phyloP scores from a whole-genome alignment of 2,113 vertebrate species.

The Hypomesus transpacificus region DNA sequence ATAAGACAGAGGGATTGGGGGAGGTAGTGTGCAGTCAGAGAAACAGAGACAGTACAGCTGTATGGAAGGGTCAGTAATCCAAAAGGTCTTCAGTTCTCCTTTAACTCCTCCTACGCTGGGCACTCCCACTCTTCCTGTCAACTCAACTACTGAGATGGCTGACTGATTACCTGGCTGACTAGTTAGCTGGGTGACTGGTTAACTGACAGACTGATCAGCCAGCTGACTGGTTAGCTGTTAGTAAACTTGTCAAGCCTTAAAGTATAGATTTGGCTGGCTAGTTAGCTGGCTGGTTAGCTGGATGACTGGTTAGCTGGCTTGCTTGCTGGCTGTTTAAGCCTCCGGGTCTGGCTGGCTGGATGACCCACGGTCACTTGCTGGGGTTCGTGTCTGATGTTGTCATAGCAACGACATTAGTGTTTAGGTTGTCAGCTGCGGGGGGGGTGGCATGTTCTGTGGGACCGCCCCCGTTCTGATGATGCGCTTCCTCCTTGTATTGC shows the following conservation, averaged over 20 bases:
- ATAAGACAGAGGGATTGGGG: too few relatives aligned
- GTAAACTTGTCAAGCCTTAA: not conserved
- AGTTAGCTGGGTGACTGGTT: not conserved
- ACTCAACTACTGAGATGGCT: not conserved
- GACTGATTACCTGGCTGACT: not conserved
- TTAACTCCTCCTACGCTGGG: too few relatives aligned
- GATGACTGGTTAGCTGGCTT: too few relatives aligned
- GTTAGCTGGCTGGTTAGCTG: too few relatives aligned
- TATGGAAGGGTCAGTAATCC: too few relatives aligned
- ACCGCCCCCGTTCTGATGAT: constrained; percentile 74
- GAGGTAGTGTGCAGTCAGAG: too few relatives aligned
- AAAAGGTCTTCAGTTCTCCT: too few relatives aligned
- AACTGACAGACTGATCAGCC: not conserved
- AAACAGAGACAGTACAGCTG: too few relatives aligned
- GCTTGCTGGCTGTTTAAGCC: too few relatives aligned
- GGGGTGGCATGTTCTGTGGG: constrained; percentile 62
- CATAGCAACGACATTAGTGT: not conserved
- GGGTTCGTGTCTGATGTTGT: constrained; percentile 28
- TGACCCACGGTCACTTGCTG: constrained; percentile 59
- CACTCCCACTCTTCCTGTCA: too few relatives aligned
- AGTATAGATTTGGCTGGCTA: too few relatives aligned
- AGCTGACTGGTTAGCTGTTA: not conserved
- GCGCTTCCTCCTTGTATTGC: constrained; percentile 85
- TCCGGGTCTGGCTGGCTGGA: constrained; percentile 7
- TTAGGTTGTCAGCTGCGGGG: constrained; percentile 56